Base-by-base conservation (phyloP, 2,888 invertebrate species). In the Entomobrya multifasciata region DNA sequence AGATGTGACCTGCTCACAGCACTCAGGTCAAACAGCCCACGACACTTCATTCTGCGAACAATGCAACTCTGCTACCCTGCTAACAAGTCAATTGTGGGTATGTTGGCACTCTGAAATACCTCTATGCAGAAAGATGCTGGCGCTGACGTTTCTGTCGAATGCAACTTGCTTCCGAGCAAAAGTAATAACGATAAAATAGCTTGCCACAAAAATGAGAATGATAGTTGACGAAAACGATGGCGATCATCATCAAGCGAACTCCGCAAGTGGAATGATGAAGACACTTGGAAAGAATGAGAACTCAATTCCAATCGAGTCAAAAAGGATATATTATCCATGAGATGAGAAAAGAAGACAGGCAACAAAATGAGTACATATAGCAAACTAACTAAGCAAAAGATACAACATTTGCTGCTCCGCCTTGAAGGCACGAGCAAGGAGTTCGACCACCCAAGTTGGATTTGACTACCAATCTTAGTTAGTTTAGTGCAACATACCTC, bases 381-480 rank as follows among this genome's bases (percentile, higher is more conserved):
- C 86, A 86, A 86, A 86, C 80, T 86, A 80, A 86, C 86, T 86
- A 86, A 82, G 86, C 86, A 88, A 87, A 89, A 89, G 88, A 87
- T 89, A 89, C 87, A 89, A 87, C 87, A 86, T 82, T 86, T 82
- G 80, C 87, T 88, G 84, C 91, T 91, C 91, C 91, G 90, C 91
- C 91, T 91, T 78, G 87, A 87, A 91, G 90, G 90, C 91, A 91
- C 91, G 91, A 91, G 91, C 90, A 90, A 88, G 87, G 85, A 89
- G 88, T 86, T 80, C 89, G 90, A 90, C 91, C 91, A 90, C 90
- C 91, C 90, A 91, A 88, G 91, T 86, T 79, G 89, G 90, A 90
- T 88, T 90, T 88, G 90, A 90, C 90, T 90, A 90, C 90, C 90
- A 90, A 90, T 90, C 90, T 90, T 90, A 88, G 88, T 90, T 89